Evolutionary conservation across 2,888 invertebrate genomes (phyloP), one percentile per base, ranked within the genome.

Genomic region (Tiliacea citrago): DNA sequence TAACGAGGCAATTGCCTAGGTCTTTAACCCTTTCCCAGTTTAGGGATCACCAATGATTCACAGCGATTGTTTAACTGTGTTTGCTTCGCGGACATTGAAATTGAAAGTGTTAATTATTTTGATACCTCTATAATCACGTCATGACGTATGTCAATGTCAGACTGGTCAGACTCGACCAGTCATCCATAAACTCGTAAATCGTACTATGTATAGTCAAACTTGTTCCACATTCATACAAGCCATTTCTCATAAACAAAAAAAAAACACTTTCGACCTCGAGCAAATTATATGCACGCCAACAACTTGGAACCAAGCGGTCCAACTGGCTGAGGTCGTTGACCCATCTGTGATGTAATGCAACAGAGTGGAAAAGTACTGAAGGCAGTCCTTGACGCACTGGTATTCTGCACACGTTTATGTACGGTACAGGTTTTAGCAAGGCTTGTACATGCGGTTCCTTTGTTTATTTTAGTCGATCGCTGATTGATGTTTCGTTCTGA

Each of bases 321-420:
- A 67, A 77, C 82, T 47, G 70, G 72, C 49, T 53, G 21, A 51
- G 87, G 68, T 86, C 69, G 53, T 72, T 73, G 82, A 83, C 69
- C 85, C 66, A 71, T 79, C 77, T 68, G 75, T 87, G 79, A 81
- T 73, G 81, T 81, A 75, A 83, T 76, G 78, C 76, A 77, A 21
- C 83, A 61, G 75, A 80, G 61, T 85, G 86, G 87, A 86, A 87
- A 86, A 87, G 65, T 86, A 86, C 86, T 65, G 76, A 77, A 61
- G 63, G 58, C 57, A 66, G 74, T 79, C 86, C 75, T 87, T 86
- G 76, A 45, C 62, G 29, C 39, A 74, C 83, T 80, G 86, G 76
- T 76, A 87, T 82, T 78, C 83, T 77, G 72, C 69, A 75, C 77
- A 66, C 75, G 82, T 71, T 51, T 66, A 16, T 45, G 53, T 79